Base-by-base conservation (phyloP, 2,888 invertebrate genomes). In the Cantharis lateralis region DNA sequence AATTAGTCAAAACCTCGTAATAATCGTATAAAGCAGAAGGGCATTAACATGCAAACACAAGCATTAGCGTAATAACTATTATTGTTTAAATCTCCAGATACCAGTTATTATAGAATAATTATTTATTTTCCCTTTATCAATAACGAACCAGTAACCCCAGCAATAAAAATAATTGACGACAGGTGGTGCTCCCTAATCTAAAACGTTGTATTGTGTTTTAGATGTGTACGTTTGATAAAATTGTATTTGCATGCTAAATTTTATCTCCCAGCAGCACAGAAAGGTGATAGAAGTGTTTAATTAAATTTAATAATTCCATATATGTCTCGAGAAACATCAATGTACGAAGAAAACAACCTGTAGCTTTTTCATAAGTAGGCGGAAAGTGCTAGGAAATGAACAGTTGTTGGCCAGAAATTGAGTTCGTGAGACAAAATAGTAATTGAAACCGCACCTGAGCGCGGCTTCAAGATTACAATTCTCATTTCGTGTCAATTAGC, bases 401-500 rank as follows among this genome's bases (percentile, higher is more conserved):
- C 85, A 84, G 86, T 86, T 48, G 48, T 48, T 85, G 85, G 84
- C 83, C 81, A 84, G 83, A 86, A 85, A 87, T 87, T 86, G 87
- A 86, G 85, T 87, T 86, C 86, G 86, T 86, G 87, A 86, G 85
- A 86, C 84, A 84, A 86, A 85, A 85, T 83, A 86, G 86, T 86
- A 86, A 87, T 87, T 85, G 86, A 86, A 87, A 85, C 83, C 84
- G 83, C 85, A 86, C 85, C 85, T 84, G 85, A 86, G 85, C 82
- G 85, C 84, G 85, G 85, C 84, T 83, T 82, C 81, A 84, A 85
- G 86, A 88, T 88, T 87, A 87, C 84, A 87, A 86, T 85, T 86
- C 86, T 87, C 88, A 87, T 87, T 87, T 86, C 84, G 84, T 86
- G 84, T 86, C 87, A 88, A 88, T 88, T 88, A 88, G 86, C 82